Evolutionary conservation across 2,888 invertebrate genomes (phyloP), one percentile per base, ranked within the genome.

Genomic region (Ochropleura leucogaster): DNA sequence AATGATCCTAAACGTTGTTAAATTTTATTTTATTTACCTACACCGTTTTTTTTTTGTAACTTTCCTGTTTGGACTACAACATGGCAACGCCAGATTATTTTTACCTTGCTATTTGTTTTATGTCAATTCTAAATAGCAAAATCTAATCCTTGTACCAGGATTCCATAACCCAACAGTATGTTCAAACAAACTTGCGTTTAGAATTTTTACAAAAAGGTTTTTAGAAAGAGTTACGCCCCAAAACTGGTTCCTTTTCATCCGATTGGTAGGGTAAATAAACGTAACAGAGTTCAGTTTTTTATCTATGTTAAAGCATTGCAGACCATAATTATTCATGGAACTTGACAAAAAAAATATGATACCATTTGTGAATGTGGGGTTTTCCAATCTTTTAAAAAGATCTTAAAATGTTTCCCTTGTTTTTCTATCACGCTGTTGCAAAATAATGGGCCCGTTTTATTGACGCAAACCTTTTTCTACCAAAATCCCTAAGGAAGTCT

Each of bases 121-220:
- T 64, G 16, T 73, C 65, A 18, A 66, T 72, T 82, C 53, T 74
- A 69, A 79, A 82, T 53, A 85, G 77, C 85, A 83, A 83, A 69
- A 73, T 88, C 89, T 90, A 90, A 90, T 87, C 93, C 81, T 66
- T 77, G 79, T 92, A 95, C 94, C 85, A 95, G 94, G 94, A 78
- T 72, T 77, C 63, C 91, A 95, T 92, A 87, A 89, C 79, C 79
- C 72, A 79, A 80, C 80, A 90, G 89, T 88, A 90, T 88, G 87
- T 89, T 85, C 85, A 88, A 87, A 84, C 78, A 86, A 87, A 88
- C 85, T 88, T 60, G 49, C 40, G 64, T 12, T 82, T 72, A 67
- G 72, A 74, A 65, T 30, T 30, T 20, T 44, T 20, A 40, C 68
- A 42, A 57, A 68, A 68, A 89, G 91, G 90, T 18, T 46, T 63